Percentiles rank a stretch among this genome's conserved stretches.
phyloP scores from a whole-genome alignment of 2,113 vertebrate species.

The Oncorhynchus mykiss region DNA sequence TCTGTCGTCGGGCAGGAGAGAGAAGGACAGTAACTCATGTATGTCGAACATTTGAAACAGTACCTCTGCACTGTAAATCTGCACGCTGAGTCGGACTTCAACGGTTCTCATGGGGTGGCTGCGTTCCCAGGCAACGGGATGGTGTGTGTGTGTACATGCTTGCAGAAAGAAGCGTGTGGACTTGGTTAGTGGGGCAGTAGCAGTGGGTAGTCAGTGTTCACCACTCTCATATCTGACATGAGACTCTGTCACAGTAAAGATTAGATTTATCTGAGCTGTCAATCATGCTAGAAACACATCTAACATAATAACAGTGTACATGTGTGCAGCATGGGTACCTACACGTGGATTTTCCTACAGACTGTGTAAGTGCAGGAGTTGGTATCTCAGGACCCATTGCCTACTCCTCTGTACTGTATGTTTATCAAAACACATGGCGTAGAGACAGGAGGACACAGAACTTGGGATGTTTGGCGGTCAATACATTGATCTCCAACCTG shows the following conservation, averaged over 20 bases:
- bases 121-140: neutral
- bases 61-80: slow-evolving; percentile 22
- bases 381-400: neutral
- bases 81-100: slow-evolving; percentile 10
- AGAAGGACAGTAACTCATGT: neutral
- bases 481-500: too few relatives aligned
- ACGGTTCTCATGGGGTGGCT: slow-evolving; percentile 16
- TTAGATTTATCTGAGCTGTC: neutral
- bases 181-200: neutral
- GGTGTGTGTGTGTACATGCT: neutral
- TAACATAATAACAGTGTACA: neutral
- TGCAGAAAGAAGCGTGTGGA: neutral
- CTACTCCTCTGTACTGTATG: neutral
- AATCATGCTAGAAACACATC: neutral
- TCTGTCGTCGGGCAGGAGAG: neutral
- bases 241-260: neutral
- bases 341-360: too few relatives aligned
- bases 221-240: neutral
- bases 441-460: neutral
- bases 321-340: too few relatives aligned
- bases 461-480: too few relatives aligned
- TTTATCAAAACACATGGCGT: neutral
- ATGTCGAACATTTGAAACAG: neutral
- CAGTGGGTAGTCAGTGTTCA: neutral
- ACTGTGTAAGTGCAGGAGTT: neutral